These are phyloP conservation scores for Acanthococcus lagerstroemiae DNA, from an alignment of 2,888 invertebrate genomes.

Conservation along the genomic window DNA sequence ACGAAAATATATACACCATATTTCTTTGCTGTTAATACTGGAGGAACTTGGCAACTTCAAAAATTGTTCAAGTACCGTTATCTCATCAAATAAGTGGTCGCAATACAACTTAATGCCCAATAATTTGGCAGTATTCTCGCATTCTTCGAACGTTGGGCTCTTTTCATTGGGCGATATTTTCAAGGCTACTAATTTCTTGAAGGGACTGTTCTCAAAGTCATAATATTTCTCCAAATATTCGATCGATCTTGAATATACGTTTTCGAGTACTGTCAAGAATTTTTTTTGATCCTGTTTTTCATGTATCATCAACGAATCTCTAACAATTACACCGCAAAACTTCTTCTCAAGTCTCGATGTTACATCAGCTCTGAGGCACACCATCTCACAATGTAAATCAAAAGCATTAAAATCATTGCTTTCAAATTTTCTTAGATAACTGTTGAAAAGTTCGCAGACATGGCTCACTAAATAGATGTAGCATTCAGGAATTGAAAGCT, in stretches of 20 bases:
- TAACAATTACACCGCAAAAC: not conserved
- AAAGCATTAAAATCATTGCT: not conserved
- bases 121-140: not conserved
- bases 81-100: not conserved
- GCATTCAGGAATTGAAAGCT: constrained; percentile 4
- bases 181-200: not conserved
- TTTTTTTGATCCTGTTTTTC: not conserved
- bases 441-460: not conserved
- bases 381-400: not conserved
- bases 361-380: not conserved
- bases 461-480: constrained; percentile 13
- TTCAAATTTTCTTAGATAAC: not conserved
- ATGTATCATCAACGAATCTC: not conserved
- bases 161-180: not conserved
- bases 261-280: not conserved
- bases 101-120: not conserved
- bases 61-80: not conserved
- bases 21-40: not conserved
- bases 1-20: not conserved
- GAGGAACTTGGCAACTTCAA: no score
- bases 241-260: not conserved
- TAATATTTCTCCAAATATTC: not conserved
- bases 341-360: not conserved
- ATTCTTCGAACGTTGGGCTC: not conserved
- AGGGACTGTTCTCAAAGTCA: not conserved